Evolutionary conservation across 1,140 invertebrate species (phyloP).

Genomic region (Drosophila orena): DNA sequence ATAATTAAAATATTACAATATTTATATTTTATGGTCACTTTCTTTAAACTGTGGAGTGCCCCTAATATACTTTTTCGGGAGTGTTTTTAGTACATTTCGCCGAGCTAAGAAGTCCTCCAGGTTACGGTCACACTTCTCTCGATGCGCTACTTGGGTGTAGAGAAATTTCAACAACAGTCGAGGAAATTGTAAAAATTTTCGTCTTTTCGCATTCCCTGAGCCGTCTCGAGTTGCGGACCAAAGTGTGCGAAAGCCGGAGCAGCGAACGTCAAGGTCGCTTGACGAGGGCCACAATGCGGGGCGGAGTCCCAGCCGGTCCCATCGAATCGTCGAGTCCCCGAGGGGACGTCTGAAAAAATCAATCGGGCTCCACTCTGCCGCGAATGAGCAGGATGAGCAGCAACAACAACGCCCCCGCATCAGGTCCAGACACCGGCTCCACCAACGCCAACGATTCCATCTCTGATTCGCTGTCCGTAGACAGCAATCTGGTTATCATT

Average conservation of each 20-base stretch:
- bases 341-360: slow-evolving; percentile 72
- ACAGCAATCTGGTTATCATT: slow-evolving; percentile 86
- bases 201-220: slow-evolving; percentile 42
- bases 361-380: slow-evolving; percentile 51
- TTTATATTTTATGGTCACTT: no score
- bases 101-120: not conserved
- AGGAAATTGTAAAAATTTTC: slow-evolving; percentile 61
- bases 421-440: slow-evolving; percentile 4
- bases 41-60: not conserved
- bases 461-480: slow-evolving; percentile 25
- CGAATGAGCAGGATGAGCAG: slow-evolving; percentile 68
- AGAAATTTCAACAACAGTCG: slow-evolving; percentile 78
- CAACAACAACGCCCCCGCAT: slow-evolving; percentile 44
- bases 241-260: slow-evolving; percentile 16
- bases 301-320: slow-evolving; percentile 30
- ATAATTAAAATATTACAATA: no score
- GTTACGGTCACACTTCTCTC: slow-evolving; percentile 18
- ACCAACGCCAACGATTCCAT: slow-evolving; percentile 30
- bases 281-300: slow-evolving; percentile 53
- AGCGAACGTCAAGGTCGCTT: slow-evolving; percentile 14
- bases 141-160: slow-evolving; percentile 69
- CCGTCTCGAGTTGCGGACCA: slow-evolving; percentile 20
- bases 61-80: not conserved
- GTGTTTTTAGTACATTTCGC: slow-evolving; percentile 9
- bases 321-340: slow-evolving; percentile 29